Conservation (phyloP, 2,888 invertebrate genomes). For the Acleris laterana region DNA sequence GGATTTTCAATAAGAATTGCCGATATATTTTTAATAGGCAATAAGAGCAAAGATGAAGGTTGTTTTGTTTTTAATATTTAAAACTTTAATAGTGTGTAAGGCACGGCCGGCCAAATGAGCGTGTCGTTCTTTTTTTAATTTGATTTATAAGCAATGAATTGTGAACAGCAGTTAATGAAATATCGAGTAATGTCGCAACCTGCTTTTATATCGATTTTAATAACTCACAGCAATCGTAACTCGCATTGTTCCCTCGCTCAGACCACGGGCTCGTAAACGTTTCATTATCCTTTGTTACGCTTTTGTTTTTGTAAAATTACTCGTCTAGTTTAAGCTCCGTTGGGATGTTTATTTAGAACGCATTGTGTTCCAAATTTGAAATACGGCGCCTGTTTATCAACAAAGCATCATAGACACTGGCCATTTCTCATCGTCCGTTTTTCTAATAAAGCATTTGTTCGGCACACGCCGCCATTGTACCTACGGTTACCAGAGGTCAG, state of each 20-base stretch:
- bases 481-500: constrained; percentile 55
- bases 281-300: constrained; percentile 10
- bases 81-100: constrained; percentile 59
- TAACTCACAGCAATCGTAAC: constrained; percentile 52
- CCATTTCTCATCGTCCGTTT: constrained; percentile 70
- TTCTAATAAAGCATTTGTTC: constrained; percentile 73
- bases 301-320: constrained; percentile 23
- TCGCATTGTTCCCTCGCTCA: constrained; percentile 50
- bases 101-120: constrained; percentile 70
- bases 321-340: constrained; percentile 14
- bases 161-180: constrained; percentile 73
- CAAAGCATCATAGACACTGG: constrained; percentile 46
- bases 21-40: constrained; percentile 74
- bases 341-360: constrained; percentile 30
- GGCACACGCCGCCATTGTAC: constrained; percentile 68
- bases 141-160: constrained; percentile 76
- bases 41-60: constrained; percentile 61
- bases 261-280: constrained; percentile 14
- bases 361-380: constrained; percentile 37
- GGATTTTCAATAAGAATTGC: constrained; percentile 75
- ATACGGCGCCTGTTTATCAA: constrained; percentile 44
- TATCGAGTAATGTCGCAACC: constrained; percentile 68
- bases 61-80: constrained; percentile 45
- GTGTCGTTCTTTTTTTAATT: constrained; percentile 65
- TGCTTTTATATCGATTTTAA: constrained; percentile 48